Evolutionary conservation across 1,140 invertebrate genomes (phyloP).

Genomic region (Tetramorium alpestre): DNA sequence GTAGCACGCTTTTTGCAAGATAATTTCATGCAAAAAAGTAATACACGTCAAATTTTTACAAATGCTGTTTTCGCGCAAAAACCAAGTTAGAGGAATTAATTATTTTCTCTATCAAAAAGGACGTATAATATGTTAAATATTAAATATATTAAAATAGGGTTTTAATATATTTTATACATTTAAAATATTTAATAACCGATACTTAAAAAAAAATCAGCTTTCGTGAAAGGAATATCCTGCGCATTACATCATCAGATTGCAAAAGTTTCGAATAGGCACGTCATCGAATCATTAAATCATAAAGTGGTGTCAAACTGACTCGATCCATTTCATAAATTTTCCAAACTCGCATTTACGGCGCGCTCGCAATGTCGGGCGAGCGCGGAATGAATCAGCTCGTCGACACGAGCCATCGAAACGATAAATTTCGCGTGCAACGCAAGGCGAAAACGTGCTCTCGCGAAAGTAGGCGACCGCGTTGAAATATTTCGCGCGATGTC

Average conservation of each 20-base stretch:
- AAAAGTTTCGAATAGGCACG: background rate
- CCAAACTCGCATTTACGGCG: background rate
- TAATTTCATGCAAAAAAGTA: background rate
- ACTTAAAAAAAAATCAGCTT: background rate
- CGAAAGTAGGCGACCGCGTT: slow-evolving; percentile 32
- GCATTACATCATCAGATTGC: background rate
- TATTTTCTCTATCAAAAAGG: too few relatives aligned
- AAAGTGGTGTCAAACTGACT: background rate
- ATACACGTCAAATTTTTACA: background rate
- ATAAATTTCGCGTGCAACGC: slow-evolving; percentile 39
- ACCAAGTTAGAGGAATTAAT: background rate
- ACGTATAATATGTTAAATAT: too few relatives aligned
- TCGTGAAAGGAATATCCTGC: background rate
- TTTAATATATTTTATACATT: too few relatives aligned
- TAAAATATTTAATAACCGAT: background rate
- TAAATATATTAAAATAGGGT: too few relatives aligned
- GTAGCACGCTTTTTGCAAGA: background rate
- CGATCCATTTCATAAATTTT: background rate
- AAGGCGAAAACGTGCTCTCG: slow-evolving; percentile 11
- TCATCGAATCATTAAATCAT: background rate
- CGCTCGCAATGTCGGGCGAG: background rate
- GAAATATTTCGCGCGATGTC: slow-evolving; percentile 42
- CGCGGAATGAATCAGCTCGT: slow-evolving; percentile 7
- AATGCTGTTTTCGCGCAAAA: too few relatives aligned
- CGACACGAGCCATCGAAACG: slow-evolving; percentile 14